A percentile compares a stretch with the other conserved stretches of the same genome.
Evolutionary conservation across 37 sponge, comb jelly and placozoan species (phyloP).

Genomic region (Hormiphora californensis): DNA sequence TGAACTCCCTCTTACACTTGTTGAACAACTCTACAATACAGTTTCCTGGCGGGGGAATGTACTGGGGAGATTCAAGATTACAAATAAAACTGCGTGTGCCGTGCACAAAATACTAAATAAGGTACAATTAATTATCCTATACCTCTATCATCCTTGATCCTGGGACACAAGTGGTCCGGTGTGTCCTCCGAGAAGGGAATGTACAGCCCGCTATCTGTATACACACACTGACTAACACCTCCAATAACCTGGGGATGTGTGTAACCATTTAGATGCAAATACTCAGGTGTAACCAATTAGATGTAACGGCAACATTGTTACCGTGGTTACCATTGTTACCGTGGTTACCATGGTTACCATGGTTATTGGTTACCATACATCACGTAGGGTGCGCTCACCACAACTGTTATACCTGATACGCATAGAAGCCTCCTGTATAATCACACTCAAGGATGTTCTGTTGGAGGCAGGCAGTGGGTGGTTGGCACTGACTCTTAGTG

Average conservation of each 20-base stretch:
- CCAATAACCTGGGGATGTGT: too few species aligned
- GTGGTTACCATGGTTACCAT: too few species aligned
- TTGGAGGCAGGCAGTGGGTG: constrained; percentile 1
- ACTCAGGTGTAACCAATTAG: too few species aligned
- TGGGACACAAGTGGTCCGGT: not conserved
- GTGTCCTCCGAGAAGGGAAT: constrained; percentile 31
- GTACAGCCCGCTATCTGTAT: not conserved
- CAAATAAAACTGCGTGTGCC: not conserved
- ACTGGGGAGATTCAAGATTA: too few species aligned
- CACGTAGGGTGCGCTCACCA: not conserved
- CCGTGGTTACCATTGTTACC: too few species aligned
- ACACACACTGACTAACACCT: constrained; percentile 21
- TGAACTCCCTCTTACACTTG: not conserved
- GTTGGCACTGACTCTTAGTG: not conserved
- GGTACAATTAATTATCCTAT: not conserved
- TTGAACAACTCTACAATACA: constrained; percentile 2
- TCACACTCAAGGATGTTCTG: not conserved
- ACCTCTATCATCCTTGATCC: constrained; percentile 36
- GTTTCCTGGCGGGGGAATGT: too few species aligned
- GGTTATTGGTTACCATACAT: too few species aligned
- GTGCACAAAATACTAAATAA: not conserved
- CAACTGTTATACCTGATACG: not conserved
- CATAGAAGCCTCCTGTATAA: not conserved
- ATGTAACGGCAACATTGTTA: too few species aligned
- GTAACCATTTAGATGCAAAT: too few species aligned